Conservation (phyloP, 2,888 invertebrate genomes). For the Chrysotoxum bicinctum region DNA sequence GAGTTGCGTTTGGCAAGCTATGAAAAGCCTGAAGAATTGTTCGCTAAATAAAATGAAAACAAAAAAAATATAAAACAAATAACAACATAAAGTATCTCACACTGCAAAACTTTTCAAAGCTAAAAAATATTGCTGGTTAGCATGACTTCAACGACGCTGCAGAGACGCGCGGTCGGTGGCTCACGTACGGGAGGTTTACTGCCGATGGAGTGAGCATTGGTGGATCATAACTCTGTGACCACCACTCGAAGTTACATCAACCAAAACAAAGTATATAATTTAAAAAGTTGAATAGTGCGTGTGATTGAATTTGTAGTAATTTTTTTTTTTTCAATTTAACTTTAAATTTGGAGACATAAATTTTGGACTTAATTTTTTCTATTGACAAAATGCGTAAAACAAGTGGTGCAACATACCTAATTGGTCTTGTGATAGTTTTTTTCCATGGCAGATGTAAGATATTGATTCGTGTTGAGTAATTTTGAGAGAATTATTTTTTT, state of each 20-base stretch:
- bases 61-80: conserved; percentile 17
- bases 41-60: not conserved
- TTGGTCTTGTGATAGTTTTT: conserved; percentile 34
- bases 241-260: conserved; percentile 68
- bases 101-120: conserved; percentile 40
- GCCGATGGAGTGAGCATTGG: conserved; percentile 39
- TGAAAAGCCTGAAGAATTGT: conserved; percentile 29
- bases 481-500: not conserved
- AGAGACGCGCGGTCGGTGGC: not conserved
- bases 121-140: conserved; percentile 40
- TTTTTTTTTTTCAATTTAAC: not conserved
- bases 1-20: conserved; percentile 30
- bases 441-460: conserved; percentile 53
- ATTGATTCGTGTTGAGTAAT: not conserved
- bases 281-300: conserved; percentile 16
- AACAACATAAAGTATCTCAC: conserved; percentile 35
- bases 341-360: not conserved
- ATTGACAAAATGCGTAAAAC: conserved; percentile 22
- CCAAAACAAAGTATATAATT: conserved; percentile 11
- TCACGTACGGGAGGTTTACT: conserved; percentile 46
- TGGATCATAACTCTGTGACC: conserved; percentile 59
- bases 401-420: conserved; percentile 1
- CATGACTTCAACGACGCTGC: not conserved
- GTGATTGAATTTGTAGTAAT: conserved; percentile 11
- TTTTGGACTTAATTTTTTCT: not conserved